phyloP scores from a whole-genome alignment of 2,888 invertebrate species.

The Hirtodrosophila cameraria region DNA sequence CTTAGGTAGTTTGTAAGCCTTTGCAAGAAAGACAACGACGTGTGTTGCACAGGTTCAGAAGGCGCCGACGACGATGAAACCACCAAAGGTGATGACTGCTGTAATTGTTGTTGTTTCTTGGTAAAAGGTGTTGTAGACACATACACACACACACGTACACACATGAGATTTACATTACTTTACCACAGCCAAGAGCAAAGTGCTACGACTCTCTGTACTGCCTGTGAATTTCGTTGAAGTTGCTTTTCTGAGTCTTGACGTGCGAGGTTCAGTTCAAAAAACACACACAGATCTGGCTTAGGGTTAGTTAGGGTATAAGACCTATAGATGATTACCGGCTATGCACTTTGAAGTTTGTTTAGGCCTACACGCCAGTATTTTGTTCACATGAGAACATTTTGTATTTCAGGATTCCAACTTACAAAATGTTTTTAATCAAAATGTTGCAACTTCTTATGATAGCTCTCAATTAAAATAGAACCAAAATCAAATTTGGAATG shows the following conservation, averaged over 20 bases:
- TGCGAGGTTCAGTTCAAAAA: slow-evolving; percentile 23
- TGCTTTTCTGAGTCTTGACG: slow-evolving; percentile 39
- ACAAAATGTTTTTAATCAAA: background rate
- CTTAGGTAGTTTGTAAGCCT: slow-evolving; percentile 70
- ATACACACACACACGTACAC: slow-evolving; percentile 29
- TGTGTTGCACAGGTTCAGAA: slow-evolving; percentile 71
- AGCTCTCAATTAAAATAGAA: background rate
- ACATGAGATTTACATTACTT: slow-evolving; percentile 56
- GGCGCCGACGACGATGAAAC: slow-evolving; percentile 73
- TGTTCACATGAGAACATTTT: slow-evolving; percentile 21
- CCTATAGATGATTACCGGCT: slow-evolving; percentile 29
- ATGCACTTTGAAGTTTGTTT: slow-evolving; percentile 52
- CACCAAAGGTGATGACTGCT: slow-evolving; percentile 80
- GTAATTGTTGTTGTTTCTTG: slow-evolving; percentile 77
- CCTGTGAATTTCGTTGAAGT: slow-evolving; percentile 62
- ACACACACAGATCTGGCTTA: slow-evolving; percentile 1
- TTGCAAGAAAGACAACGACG: slow-evolving; percentile 35
- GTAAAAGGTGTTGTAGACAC: slow-evolving; percentile 76
- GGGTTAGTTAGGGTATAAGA: slow-evolving; percentile 17
- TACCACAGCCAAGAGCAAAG: slow-evolving; percentile 55
- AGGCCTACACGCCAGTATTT: slow-evolving; percentile 29
- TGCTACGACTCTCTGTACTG: slow-evolving; percentile 42
- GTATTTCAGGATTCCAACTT: background rate
- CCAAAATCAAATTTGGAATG: background rate
- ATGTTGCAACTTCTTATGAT: background rate